phyloP scores from a whole-genome alignment of 2,888 invertebrate species.

The Archaeoteleia sp. region DNA sequence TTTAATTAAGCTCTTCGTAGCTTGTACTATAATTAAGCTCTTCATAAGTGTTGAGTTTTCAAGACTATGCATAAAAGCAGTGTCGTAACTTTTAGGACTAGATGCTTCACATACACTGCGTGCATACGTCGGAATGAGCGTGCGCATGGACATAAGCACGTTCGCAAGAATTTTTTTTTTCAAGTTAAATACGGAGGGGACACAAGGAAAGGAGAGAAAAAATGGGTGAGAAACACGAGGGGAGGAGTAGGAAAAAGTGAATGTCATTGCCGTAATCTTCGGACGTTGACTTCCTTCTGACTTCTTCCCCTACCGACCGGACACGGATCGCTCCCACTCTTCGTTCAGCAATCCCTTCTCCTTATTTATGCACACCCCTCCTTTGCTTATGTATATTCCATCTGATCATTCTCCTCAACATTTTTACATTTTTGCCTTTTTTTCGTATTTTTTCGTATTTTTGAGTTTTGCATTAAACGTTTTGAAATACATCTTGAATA shows the following conservation, averaged over 20 bases:
- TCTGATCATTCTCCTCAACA: too few species aligned
- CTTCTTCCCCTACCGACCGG: slow-evolving; percentile 54
- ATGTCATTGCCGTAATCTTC: slow-evolving; percentile 75
- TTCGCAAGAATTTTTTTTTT: slow-evolving; percentile 19
- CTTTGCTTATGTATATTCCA: slow-evolving; percentile 23
- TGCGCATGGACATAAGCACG: not conserved
- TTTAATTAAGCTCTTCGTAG: slow-evolving; percentile 22
- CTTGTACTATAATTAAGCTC: slow-evolving; percentile 6
- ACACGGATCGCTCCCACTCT: slow-evolving; percentile 56
- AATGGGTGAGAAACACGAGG: slow-evolving; percentile 61
- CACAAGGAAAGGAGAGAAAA: slow-evolving; percentile 54
- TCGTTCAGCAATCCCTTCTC: slow-evolving; percentile 50
- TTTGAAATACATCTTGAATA: too few species aligned
- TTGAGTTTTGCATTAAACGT: too few species aligned
- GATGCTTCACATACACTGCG: slow-evolving; percentile 11
- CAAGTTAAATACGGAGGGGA: slow-evolving; percentile 28
- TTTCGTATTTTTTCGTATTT: too few species aligned
- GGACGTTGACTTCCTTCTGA: slow-evolving; percentile 73
- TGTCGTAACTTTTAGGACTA: slow-evolving; percentile 37
- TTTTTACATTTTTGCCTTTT: too few species aligned
- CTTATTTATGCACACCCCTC: slow-evolving; percentile 36
- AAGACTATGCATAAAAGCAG: slow-evolving; percentile 11
- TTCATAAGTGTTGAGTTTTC: slow-evolving; percentile 28
- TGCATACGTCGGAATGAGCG: slow-evolving; percentile 12
- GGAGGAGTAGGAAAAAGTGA: slow-evolving; percentile 73